Base-by-base conservation (phyloP, 2,888 invertebrate species). In the Resseliella maxima region DNA sequence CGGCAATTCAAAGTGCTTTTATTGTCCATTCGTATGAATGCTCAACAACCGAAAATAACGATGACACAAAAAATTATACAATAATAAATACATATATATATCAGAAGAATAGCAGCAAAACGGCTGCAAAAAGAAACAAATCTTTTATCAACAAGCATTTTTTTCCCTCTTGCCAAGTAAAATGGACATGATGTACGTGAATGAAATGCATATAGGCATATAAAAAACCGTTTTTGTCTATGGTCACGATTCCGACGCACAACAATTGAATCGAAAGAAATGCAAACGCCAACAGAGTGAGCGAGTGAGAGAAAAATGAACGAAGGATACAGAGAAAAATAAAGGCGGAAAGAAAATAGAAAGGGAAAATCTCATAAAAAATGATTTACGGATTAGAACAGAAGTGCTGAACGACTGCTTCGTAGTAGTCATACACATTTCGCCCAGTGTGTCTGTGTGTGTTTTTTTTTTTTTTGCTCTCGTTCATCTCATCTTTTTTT, bases 351-450 rank as follows among this genome's bases (percentile, higher is more conserved):
- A n/a, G n/a, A n/a, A n/a, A n/a, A 83, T 83, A 83, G 38, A n/a
- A 38, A 83, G 38, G 83, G 83, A 83, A 54, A 83, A 83, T 83
- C 83, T 83, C 83, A 83, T 83, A 83, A 83, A 83, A 83, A 83
- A 83, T 83, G 83, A 83, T 83, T 83, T 83, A 83, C 83, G 83
- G 38, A 83, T 83, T 83, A 83, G 83, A 83, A 38, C 38, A 83
- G 83, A 83, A 83, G 83, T 83, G 83, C 83, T 83, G 83, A 38
- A 38, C 38, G 36, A 38, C 38, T 83, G 38, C 38, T 38, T 38
- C 21, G 6, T 83, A 1, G 24, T 83, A n/a, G 3, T 83, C 38
- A n/a, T n/a, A 38, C 35, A 36, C 21, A 83, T 36, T 8, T 36
- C n/a, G 83, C 83, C n/a, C 35, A 64, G 54, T 18, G 21, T 10